Conservation (phyloP, 2,888 invertebrate species). For the Tipula confusa region DNA sequence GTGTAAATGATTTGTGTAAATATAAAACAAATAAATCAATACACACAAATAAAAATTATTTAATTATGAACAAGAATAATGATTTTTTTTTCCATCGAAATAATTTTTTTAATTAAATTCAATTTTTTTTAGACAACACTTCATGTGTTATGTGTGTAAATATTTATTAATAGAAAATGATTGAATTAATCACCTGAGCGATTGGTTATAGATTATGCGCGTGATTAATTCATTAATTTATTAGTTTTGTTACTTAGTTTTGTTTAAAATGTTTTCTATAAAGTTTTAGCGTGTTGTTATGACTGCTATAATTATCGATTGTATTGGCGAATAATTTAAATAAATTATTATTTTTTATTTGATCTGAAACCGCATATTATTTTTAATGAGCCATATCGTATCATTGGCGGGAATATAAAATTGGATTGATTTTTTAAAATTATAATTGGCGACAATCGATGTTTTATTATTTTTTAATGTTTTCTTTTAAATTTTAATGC, state of each 20-base stretch:
- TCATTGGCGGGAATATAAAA: background rate
- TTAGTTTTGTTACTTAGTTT: background rate
- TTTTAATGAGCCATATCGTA: background rate
- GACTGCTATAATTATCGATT: slow-evolving; percentile 9
- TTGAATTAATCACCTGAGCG: background rate
- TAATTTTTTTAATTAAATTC: slow-evolving; percentile 3
- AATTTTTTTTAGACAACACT: background rate
- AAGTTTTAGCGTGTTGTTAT: background rate
- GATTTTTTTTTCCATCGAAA: too few species aligned
- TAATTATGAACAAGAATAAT: background rate
- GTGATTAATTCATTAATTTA: background rate
- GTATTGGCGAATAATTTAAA: background rate
- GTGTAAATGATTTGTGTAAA: slow-evolving; percentile 3
- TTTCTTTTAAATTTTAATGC: too few species aligned
- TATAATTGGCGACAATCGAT: background rate
- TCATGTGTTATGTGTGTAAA: background rate
- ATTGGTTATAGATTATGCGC: background rate
- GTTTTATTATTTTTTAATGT: too few species aligned
- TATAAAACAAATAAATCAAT: background rate
- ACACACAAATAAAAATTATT: background rate
- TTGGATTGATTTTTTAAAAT: background rate
- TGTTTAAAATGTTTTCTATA: background rate
- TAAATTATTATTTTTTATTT: too few species aligned
- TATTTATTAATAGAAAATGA: slow-evolving; percentile 9
- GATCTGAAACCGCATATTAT: background rate